phyloP scores from a whole-genome alignment of 2,888 invertebrate species.

The Mimas tiliae region DNA sequence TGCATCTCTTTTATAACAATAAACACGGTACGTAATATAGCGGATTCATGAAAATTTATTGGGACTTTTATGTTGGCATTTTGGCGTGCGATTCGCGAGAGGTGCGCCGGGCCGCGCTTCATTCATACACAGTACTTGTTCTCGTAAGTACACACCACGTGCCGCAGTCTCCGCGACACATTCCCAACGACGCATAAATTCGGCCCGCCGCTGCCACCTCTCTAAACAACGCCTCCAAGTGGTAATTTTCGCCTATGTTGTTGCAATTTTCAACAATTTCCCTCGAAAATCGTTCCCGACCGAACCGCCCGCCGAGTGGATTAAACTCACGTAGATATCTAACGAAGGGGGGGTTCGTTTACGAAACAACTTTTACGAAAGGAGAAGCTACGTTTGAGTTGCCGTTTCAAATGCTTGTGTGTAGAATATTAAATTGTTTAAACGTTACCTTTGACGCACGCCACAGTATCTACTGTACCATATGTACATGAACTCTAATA shows the following conservation, averaged over 20 bases:
- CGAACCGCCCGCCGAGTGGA: conserved; percentile 69
- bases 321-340: conserved; percentile 84
- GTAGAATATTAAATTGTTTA: conserved; percentile 84
- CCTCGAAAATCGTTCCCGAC: conserved; percentile 70
- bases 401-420: conserved; percentile 80
- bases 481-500: conserved; percentile 70
- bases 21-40: conserved; percentile 23
- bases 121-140: not conserved
- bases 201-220: conserved; percentile 47
- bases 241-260: conserved; percentile 81
- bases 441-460: conserved; percentile 78
- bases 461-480: conserved; percentile 44
- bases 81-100: conserved; percentile 36
- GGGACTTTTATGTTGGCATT: conserved; percentile 42
- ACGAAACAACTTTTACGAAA: conserved; percentile 80
- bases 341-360: conserved; percentile 81
- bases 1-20: conserved; percentile 21
- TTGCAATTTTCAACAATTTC: conserved; percentile 83
- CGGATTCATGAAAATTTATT: conserved; percentile 21
- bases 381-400: conserved; percentile 79
- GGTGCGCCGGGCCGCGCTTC: conserved; percentile 40
- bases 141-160: conserved; percentile 37
- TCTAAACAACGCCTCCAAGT: conserved; percentile 77
- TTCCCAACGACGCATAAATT: conserved; percentile 69
- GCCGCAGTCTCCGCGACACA: conserved; percentile 62